phyloP scores from a whole-genome alignment of 2,113 vertebrate species.

The Melanocharis versteri region DNA sequence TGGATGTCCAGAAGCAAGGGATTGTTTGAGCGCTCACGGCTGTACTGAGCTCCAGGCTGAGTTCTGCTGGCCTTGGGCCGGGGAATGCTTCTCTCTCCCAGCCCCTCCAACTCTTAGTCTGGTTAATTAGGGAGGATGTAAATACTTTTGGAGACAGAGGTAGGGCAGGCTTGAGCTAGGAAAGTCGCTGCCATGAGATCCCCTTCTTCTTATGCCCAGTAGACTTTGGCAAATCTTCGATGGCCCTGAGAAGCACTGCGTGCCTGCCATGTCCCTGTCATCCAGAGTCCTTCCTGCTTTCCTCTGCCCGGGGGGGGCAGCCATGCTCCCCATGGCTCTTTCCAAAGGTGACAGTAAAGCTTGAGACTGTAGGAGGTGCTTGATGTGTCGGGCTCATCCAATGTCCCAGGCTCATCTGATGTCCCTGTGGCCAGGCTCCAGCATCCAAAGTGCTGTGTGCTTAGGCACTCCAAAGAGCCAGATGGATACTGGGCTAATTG shows the following conservation, averaged over 20 bases:
- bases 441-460: background rate
- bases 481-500: background rate
- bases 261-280: background rate
- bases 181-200: background rate
- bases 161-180: background rate
- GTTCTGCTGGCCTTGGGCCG: background rate
- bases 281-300: background rate
- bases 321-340: accelerated
- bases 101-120: background rate
- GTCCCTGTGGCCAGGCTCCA: background rate
- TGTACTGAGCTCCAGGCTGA: background rate
- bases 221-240: background rate
- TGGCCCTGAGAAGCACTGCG: background rate
- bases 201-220: background rate
- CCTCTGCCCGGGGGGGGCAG: background rate
- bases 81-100: background rate
- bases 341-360: background rate
- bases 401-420: background rate
- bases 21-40: accelerated
- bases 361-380: background rate
- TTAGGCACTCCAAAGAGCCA: accelerated
- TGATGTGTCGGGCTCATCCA: background rate
- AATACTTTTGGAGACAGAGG: background rate
- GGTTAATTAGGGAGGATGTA: background rate
- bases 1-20: background rate